A percentile compares a stretch with the other conserved stretches of the same genome.
These are phyloP conservation scores for Gavia stellata DNA, from an alignment of 2,113 vertebrate genomes.

Conservation along the genomic window DNA sequence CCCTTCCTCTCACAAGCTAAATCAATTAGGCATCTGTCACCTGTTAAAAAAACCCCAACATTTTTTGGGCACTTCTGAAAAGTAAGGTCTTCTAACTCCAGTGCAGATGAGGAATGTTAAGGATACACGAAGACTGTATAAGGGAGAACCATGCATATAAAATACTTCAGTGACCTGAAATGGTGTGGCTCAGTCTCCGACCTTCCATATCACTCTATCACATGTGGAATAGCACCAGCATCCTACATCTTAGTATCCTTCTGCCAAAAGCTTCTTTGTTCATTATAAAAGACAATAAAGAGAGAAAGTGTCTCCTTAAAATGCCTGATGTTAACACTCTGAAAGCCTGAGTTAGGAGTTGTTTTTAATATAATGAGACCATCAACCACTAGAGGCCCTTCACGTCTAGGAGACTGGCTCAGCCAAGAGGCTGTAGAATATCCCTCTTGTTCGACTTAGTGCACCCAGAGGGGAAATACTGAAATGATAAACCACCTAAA, in stretches of 20 bases:
- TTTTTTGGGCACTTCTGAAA: background rate
- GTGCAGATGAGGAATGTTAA: background rate
- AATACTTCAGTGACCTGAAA: background rate
- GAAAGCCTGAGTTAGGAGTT: background rate
- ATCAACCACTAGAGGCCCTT: conserved; percentile 66
- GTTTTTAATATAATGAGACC: background rate
- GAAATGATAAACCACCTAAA: background rate
- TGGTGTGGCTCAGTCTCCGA: background rate
- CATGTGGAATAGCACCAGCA: background rate
- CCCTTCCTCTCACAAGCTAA: background rate
- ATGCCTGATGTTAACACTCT: background rate
- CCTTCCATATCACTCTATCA: background rate
- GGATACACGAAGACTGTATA: background rate
- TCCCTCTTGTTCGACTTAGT: background rate
- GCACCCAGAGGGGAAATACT: background rate
- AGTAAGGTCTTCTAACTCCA: background rate
- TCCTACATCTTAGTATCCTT: background rate
- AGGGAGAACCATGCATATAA: rapidly evolving
- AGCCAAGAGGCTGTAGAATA: background rate
- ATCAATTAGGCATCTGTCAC: background rate
- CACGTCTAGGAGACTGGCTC: background rate
- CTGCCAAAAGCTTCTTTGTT: background rate
- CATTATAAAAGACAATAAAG: background rate
- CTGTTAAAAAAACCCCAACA: background rate
- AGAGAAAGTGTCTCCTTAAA: background rate